Percentiles rank a stretch among this genome's conserved stretches.
phyloP scores from a whole-genome alignment of 2,797 vertebrate genomes.

The Enteromius trimaculatus region DNA sequence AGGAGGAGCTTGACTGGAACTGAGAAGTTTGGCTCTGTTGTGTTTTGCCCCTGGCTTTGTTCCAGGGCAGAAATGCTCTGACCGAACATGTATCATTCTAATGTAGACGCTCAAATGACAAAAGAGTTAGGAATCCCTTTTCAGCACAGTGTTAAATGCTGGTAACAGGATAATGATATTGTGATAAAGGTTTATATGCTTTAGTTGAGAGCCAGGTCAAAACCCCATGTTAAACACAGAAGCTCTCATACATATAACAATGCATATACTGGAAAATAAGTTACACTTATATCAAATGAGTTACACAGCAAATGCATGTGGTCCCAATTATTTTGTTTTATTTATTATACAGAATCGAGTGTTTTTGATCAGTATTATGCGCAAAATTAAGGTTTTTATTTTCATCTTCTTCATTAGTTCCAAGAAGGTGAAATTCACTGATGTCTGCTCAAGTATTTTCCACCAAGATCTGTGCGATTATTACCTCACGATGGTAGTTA shows the following conservation, averaged over 20 bases:
- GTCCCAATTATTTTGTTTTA: neutral
- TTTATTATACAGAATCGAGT: neutral
- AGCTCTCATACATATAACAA: constrained; percentile 1
- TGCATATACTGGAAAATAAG: constrained; percentile 19
- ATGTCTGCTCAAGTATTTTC: constrained; percentile 14
- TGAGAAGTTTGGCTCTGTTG: constrained; percentile 68
- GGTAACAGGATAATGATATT: neutral
- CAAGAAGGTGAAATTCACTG: constrained; percentile 15
- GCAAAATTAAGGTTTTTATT: neutral
- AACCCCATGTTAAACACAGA: neutral
- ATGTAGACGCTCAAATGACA: neutral
- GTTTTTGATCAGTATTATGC: neutral
- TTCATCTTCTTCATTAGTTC: constrained; percentile 24
- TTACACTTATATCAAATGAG: too few species aligned
- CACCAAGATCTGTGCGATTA: constrained; percentile 20
- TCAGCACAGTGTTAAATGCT: neutral
- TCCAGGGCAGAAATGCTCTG: constrained; percentile 69
- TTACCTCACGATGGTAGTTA: constrained; percentile 20
- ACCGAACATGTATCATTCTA: constrained; percentile 46
- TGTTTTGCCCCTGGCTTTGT: constrained; percentile 63
- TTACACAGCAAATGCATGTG: neutral
- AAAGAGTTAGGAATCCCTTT: constrained; percentile 15
- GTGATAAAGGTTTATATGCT: neutral
- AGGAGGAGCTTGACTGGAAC: constrained; percentile 78
- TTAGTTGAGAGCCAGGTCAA: neutral